phyloP scores from a whole-genome alignment of 2,888 invertebrate genomes.

The Eucriotettix oculatus region DNA sequence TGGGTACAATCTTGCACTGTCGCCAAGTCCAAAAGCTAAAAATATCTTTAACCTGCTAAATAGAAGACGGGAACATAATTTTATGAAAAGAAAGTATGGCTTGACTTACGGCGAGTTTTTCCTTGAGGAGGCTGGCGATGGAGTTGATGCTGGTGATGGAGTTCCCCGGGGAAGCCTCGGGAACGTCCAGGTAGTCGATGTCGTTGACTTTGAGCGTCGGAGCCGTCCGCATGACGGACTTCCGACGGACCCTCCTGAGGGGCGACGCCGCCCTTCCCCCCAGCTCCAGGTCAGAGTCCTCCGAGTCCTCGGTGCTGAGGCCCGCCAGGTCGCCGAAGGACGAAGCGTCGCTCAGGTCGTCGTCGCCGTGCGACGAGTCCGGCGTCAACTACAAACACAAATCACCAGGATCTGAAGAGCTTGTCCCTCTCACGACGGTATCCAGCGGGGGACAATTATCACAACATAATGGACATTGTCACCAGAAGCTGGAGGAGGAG shows the following conservation, averaged over 20 bases:
- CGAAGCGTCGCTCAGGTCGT: conserved; percentile 22
- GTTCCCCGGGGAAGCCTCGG: conserved; percentile 47
- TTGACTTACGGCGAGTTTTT: conserved; percentile 54
- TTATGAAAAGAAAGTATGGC: no score
- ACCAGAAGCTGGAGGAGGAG: no score
- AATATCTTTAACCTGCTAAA: no score
- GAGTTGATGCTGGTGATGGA: conserved; percentile 76
- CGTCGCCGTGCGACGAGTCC: background rate
- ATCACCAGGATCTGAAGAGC: background rate
- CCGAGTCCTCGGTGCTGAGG: background rate
- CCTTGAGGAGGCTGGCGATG: conserved; percentile 62
- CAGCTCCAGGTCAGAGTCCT: conserved; percentile 15
- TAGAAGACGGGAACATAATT: no score
- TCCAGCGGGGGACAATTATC: no score
- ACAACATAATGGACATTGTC: no score
- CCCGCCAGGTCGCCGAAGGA: conserved; percentile 23
- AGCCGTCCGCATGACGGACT: conserved; percentile 37
- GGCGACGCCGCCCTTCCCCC: conserved; percentile 19
- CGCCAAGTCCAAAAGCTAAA: no score
- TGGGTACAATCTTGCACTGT: no score
- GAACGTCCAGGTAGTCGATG: conserved; percentile 33
- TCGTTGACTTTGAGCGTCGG: conserved; percentile 29
- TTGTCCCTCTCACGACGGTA: no score
- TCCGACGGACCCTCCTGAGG: conserved; percentile 28
- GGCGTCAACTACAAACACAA: background rate